Percentiles rank a stretch among this genome's conserved stretches.
Conservation (phyloP, 1,140 invertebrate genomes). For the Euglossa dilemma region DNA sequence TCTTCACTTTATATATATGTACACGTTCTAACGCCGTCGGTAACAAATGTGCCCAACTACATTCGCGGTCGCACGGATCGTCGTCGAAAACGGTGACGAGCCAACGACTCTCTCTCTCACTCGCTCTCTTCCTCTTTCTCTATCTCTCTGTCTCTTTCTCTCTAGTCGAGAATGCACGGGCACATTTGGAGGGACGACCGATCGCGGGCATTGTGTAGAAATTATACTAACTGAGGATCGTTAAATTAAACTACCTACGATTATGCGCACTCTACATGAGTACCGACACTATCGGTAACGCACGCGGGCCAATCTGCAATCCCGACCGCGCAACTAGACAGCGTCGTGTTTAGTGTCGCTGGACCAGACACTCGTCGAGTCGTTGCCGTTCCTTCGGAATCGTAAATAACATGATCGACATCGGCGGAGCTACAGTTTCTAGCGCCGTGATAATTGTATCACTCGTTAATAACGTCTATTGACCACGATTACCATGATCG, state of each 20-base stretch:
- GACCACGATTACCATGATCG: background rate
- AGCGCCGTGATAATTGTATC: background rate
- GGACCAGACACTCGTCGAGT: conserved; percentile 40
- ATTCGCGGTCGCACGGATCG: too few relatives aligned
- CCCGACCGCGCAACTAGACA: conserved; percentile 12
- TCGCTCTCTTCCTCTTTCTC: too few relatives aligned
- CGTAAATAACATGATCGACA: background rate
- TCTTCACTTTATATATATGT: conserved; percentile 64
- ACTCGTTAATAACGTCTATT: background rate
- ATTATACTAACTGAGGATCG: conserved; percentile 77
- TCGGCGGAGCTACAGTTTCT: background rate
- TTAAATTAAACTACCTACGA: conserved; percentile 81
- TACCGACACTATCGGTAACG: conserved; percentile 52
- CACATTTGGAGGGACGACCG: conserved; percentile 23
- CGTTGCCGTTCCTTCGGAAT: background rate
- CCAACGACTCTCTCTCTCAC: too few relatives aligned
- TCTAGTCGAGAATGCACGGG: background rate
- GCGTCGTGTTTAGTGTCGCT: conserved; percentile 1
- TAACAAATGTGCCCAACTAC: conserved; percentile 28
- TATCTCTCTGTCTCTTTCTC: too few relatives aligned
- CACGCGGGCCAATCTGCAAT: background rate
- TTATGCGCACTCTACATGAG: conserved; percentile 72
- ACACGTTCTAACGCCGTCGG: conserved; percentile 53
- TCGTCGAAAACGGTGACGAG: too few relatives aligned
- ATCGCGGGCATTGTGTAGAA: conserved; percentile 60